Evolutionary conservation across 2,797 vertebrate species (phyloP).

Genomic region (Chelon labrosus): DNA sequence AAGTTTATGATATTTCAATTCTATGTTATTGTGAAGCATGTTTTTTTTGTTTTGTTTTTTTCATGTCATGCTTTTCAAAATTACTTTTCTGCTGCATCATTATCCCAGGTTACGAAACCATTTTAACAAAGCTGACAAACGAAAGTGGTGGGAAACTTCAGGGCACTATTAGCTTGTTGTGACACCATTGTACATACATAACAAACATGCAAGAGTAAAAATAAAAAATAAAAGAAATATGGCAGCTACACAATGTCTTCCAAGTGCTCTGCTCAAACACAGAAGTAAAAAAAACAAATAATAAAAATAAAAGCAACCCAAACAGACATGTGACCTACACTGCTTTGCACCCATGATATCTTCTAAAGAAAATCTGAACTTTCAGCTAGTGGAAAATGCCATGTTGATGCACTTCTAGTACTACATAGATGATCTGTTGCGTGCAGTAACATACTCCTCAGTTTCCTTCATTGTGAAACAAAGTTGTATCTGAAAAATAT

Average conservation of each 20-base stretch:
- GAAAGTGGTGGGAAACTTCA: constrained; percentile 43
- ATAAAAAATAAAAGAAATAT: constrained; percentile 75
- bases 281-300: constrained; percentile 55
- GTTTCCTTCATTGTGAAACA: constrained; percentile 50
- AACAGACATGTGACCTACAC: constrained; percentile 80
- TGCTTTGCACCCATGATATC: constrained; percentile 79
- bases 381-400: constrained; percentile 68
- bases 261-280: constrained; percentile 57
- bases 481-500: constrained; percentile 73
- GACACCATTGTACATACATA: constrained; percentile 62
- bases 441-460: constrained; percentile 53
- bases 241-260: constrained; percentile 84
- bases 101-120: constrained; percentile 35
- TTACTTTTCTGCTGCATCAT: constrained; percentile 35
- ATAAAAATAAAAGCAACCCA: constrained; percentile 59
- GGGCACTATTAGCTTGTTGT: constrained; percentile 54
- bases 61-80: constrained; percentile 5
- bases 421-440: constrained; percentile 49
- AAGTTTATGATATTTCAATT: constrained; percentile 49
- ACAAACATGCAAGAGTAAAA: constrained; percentile 78
- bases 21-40: constrained; percentile 15
- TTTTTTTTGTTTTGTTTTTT: too few species aligned
- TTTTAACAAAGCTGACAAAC: constrained; percentile 37
- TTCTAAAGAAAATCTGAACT: constrained; percentile 72
- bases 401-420: constrained; percentile 60